Evolutionary conservation across 2,797 vertebrate genomes (phyloP).

Genomic region (Bufotes viridis): DNA sequence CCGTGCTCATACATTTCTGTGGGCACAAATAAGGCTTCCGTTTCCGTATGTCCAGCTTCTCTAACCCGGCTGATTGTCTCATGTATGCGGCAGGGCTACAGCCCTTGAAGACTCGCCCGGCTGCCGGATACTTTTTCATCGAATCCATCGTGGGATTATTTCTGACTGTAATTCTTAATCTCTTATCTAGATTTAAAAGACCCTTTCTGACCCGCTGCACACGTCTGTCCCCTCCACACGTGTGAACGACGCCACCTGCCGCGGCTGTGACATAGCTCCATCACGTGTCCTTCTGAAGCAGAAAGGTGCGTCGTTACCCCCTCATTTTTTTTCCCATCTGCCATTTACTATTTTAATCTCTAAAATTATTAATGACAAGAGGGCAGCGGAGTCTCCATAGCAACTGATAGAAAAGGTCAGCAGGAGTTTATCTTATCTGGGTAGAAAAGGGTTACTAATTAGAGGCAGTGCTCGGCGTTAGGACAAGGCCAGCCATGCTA

Average conservation of each 20-base stretch:
- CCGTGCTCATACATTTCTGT: too few species aligned
- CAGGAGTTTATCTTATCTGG: conserved; percentile 84
- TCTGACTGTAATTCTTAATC: not conserved
- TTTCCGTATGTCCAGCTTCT: too few species aligned
- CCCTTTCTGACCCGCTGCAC: not conserved
- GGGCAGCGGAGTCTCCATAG: conserved; percentile 75
- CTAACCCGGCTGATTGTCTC: too few species aligned
- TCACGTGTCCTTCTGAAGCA: conserved; percentile 10
- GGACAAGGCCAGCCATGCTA: conserved; percentile 78
- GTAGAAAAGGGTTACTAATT: conserved; percentile 88
- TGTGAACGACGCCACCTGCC: conserved; percentile 50
- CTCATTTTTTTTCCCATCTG: conserved; percentile 66
- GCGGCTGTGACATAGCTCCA: not conserved
- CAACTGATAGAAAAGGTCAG: conserved; percentile 80
- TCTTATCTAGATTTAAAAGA: too few species aligned
- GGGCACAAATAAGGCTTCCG: too few species aligned
- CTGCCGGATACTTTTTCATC: too few species aligned
- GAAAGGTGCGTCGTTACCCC: conserved; percentile 52
- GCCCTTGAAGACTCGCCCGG: too few species aligned
- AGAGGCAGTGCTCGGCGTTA: conserved; percentile 79
- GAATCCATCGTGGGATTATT: too few species aligned
- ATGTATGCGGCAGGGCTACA: too few species aligned
- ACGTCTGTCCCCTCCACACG: not conserved
- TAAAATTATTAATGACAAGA: conserved; percentile 80
- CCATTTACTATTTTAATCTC: conserved; percentile 84